Base-by-base conservation (phyloP, 2,797 vertebrate species). In the Eleutherodactylus coqui region DNA sequence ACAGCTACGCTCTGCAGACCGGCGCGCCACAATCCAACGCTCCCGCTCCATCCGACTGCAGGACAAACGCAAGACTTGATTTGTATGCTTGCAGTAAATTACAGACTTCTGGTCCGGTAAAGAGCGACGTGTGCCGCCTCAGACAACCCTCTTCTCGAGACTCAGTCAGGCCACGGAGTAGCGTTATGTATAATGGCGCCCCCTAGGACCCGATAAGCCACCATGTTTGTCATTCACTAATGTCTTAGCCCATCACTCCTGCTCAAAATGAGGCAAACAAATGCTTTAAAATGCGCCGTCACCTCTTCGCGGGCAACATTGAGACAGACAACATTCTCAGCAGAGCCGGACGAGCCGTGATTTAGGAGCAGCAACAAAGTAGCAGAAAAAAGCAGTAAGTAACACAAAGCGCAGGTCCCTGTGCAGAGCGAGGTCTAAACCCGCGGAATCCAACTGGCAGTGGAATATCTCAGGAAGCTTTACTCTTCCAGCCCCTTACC, bases 101-200 rank as follows among this genome's bases (percentile, higher is more conserved):
- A 73, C 41, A 73, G 69, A 43, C 49, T 75, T 51, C 47, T 51
- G 73, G 51, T 51, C 21, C 49, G 67, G 34, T 69, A 73, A 73
- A 45, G 70, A 8, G 43, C 43, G 34, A 21, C 11, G 36, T 24
- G 29, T 75, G 73, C 73, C 10, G 73, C 49, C 32, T 49, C 43
- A 51, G 21, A 51, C 6, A 75, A 49, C n/a, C 17, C 43, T 51
- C 45, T 17, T n/a, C 24, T 16, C 49, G 49, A 29, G 8, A 75
- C 51, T 49, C 5, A 43, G 38, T 5, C 8, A 13, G 11, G 3
- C n/a, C 43, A 72, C 14, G 27, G 24, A 38, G 32, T 36, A 21
- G 4, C 11, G 14, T 27, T 27, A 27, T 45, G 14, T n/a, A n/a
- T n/a, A n/a, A n/a, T n/a, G n/a, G n/a, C n/a, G n/a, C n/a, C n/a